These are phyloP conservation scores for Etheostoma cragini DNA, from an alignment of 2,113 vertebrate genomes.

Conservation along the genomic window DNA sequence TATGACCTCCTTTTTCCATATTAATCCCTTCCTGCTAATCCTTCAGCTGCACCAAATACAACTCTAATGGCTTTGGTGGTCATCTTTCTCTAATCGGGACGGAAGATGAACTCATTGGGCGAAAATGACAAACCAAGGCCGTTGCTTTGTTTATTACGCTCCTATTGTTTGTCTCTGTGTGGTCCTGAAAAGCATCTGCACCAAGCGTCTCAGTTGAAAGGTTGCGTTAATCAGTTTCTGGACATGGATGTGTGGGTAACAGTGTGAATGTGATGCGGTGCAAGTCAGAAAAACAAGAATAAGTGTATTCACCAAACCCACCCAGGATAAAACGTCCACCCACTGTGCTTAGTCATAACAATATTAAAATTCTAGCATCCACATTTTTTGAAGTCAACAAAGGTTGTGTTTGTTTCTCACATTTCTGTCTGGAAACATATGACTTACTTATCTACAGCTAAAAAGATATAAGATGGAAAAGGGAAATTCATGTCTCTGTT, in stretches of 20 bases:
- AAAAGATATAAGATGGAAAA: background rate
- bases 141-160: slow-evolving; percentile 4
- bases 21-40: slow-evolving; percentile 79
- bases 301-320: slow-evolving; percentile 28
- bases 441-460: background rate
- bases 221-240: background rate
- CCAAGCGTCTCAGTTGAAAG: background rate
- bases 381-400: slow-evolving; percentile 27
- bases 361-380: slow-evolving; percentile 32
- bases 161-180: background rate
- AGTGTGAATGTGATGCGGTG: background rate
- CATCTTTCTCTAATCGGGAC: slow-evolving; percentile 68
- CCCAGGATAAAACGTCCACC: slow-evolving; percentile 11
- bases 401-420: background rate
- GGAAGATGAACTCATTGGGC: slow-evolving; percentile 56
- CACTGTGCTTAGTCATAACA: slow-evolving; percentile 39
- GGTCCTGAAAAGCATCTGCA: no score
- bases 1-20: slow-evolving; percentile 66
- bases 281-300: slow-evolving; percentile 5
- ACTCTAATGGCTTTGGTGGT: slow-evolving; percentile 73
- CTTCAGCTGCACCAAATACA: slow-evolving; percentile 73
- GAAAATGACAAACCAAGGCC: slow-evolving; percentile 33
- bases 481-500: background rate
- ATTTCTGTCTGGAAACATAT: background rate
- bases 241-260: background rate